Evolutionary conservation across 2,113 vertebrate species (phyloP).

Genomic region (Varanus komodoensis): DNA sequence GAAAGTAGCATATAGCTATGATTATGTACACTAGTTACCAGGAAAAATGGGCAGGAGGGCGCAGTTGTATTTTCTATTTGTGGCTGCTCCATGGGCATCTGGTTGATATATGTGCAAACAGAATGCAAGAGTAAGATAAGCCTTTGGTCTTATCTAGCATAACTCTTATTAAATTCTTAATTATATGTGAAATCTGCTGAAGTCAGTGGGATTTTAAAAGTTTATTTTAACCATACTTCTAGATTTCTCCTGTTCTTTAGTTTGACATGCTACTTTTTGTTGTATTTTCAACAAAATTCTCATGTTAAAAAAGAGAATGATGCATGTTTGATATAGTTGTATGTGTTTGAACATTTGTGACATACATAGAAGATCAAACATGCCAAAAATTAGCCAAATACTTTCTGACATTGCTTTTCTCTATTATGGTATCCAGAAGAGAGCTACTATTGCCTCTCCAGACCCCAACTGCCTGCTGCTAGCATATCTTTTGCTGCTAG

Average conservation of each 20-base stretch:
- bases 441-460: background rate
- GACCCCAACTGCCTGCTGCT: background rate
- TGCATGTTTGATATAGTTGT: background rate
- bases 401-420: background rate
- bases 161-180: no score
- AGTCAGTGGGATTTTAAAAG: no score
- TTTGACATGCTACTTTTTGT: background rate
- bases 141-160: no score
- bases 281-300: background rate
- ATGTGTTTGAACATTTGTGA: background rate
- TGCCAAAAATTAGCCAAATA: background rate
- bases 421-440: background rate
- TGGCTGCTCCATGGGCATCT: no score
- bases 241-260: background rate
- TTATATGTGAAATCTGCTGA: no score
- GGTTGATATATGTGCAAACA: no score
- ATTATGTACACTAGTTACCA: no score
- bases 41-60: no score
- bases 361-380: background rate
- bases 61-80: no score
- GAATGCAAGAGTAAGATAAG: no score
- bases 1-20: no score
- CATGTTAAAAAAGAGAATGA: no score
- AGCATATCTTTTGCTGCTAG: background rate
- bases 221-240: background rate